Evolutionary conservation across 2,797 vertebrate genomes (phyloP), one percentile per base, ranked within the genome.

Genomic region (Sphenodon punctatus): DNA sequence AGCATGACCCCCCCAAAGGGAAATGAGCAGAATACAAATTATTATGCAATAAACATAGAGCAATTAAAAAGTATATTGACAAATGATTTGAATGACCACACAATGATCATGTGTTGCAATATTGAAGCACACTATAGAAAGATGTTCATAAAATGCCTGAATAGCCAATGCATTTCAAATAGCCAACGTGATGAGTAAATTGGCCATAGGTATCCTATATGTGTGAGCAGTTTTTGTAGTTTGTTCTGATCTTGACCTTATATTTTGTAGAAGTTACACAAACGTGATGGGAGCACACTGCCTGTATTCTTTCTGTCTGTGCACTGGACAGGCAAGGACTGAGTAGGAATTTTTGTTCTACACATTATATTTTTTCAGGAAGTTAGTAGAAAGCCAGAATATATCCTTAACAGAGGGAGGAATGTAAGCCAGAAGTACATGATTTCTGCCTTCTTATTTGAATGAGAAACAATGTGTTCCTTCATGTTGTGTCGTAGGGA

Each of bases 151-250:
- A n/a, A n/a, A n/a, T n/a, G n/a, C n/a, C n/a, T n/a, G n/a, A n/a
- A n/a, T n/a, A n/a, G n/a, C n/a, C n/a, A n/a, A n/a, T n/a, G n/a
- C n/a, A n/a, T n/a, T n/a, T n/a, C n/a, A n/a, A n/a, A n/a, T n/a
- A n/a, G n/a, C n/a, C n/a, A n/a, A n/a, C n/a, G n/a, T n/a, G n/a
- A n/a, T n/a, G n/a, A n/a, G n/a, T n/a, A n/a, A n/a, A n/a, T n/a
- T n/a, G n/a, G 67, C 49, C 80, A 78, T 42, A 30, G 49, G 46
- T 80, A 76, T 55, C 46, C 55, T 14, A 2, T 81, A 74, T 75
- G 8, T 53, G 78, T 70, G 63, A 85, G 34, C 66, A 85, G 53
- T 80, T 89, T 85, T 89, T 80, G 66, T 66, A 43, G 63, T 58
- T 63, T 68, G 38, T 68, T 61, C 75, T 83, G 73, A 87, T 66